Percentiles rank a stretch among this genome's conserved stretches.
Evolutionary conservation across 2,797 vertebrate species (phyloP).

Genomic region (Zenarchopterus dispar): DNA sequence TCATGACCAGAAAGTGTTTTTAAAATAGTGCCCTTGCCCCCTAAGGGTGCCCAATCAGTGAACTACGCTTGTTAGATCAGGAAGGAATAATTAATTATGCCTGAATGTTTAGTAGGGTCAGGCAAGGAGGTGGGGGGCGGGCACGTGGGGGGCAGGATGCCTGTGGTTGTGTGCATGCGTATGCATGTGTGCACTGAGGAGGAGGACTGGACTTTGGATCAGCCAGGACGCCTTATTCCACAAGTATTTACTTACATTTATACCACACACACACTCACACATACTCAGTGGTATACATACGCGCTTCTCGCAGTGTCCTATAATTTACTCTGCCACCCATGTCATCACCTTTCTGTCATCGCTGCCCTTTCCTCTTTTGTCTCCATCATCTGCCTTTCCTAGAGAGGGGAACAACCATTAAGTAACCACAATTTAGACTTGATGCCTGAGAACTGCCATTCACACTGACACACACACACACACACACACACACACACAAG

Average conservation of each 20-base stretch:
- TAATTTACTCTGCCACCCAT: slow-evolving; percentile 29
- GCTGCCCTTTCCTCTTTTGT: slow-evolving; percentile 53
- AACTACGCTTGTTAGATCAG: slow-evolving; percentile 79
- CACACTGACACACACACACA: slow-evolving; percentile 3
- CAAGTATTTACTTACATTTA: slow-evolving; percentile 15
- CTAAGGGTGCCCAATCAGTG: slow-evolving; percentile 81
- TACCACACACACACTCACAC: neutral
- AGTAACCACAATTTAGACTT: slow-evolving; percentile 53
- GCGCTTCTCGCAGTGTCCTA: slow-evolving; percentile 14
- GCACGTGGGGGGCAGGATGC: slow-evolving; percentile 58
- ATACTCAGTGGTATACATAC: neutral
- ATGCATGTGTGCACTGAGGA: slow-evolving; percentile 23
- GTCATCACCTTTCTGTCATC: slow-evolving; percentile 53
- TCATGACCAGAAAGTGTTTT: slow-evolving; percentile 87
- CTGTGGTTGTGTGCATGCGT: slow-evolving; percentile 46
- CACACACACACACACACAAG: slow-evolving; percentile 1
- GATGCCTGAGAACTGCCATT: slow-evolving; percentile 51
- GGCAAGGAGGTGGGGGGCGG: slow-evolving; percentile 22
- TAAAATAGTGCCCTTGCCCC: slow-evolving; percentile 82
- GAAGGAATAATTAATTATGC: slow-evolving; percentile 86
- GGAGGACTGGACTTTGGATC: slow-evolving; percentile 20
- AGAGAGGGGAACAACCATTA: slow-evolving; percentile 42
- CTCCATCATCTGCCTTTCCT: slow-evolving; percentile 41
- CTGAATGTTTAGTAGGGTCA: slow-evolving; percentile 86
- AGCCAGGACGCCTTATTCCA: slow-evolving; percentile 20